phyloP scores from a whole-genome alignment of 2,797 vertebrate genomes.

The Sebastes cheni region DNA sequence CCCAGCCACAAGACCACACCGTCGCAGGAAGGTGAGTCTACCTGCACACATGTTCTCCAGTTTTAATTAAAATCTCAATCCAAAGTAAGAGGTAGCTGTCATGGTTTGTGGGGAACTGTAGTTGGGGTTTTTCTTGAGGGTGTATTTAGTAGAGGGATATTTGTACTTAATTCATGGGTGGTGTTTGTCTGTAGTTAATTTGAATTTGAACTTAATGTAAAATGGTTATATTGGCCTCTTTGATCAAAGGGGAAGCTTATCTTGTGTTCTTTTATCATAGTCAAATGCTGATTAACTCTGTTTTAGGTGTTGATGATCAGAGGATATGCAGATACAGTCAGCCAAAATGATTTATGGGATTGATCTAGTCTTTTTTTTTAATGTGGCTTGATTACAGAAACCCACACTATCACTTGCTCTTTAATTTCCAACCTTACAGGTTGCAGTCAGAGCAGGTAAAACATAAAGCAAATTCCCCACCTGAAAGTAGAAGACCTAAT shows the following conservation, averaged over 20 bases:
- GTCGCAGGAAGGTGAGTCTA: conserved; percentile 92
- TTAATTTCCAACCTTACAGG: conserved; percentile 94
- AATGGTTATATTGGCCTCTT: background rate
- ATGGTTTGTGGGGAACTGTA: background rate
- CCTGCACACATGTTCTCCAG: background rate
- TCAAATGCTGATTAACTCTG: conserved; percentile 23
- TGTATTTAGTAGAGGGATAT: background rate
- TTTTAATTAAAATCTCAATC: background rate
- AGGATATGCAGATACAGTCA: conserved; percentile 4
- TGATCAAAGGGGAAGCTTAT: conserved; percentile 11
- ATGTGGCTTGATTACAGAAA: conserved; percentile 52
- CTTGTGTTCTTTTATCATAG: conserved; percentile 17
- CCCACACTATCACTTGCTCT: conserved; percentile 75
- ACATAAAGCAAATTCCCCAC: conserved; percentile 98
- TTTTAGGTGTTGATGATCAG: conserved; percentile 28
- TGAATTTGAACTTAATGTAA: background rate
- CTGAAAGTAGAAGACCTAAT: conserved; percentile 99
- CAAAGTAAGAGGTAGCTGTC: background rate
- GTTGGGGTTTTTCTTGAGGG: conserved; percentile 1
- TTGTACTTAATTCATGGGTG: background rate
- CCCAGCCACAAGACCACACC: conserved; percentile 98
- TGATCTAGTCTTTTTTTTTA: conserved; percentile 33
- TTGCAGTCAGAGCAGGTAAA: conserved; percentile 99
- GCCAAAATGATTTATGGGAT: conserved; percentile 26
- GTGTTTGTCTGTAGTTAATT: background rate